Evolutionary conservation across 2,113 vertebrate genomes (phyloP), one percentile per base, ranked within the genome.

Genomic region (Gnathonemus echidnorhynchus): DNA sequence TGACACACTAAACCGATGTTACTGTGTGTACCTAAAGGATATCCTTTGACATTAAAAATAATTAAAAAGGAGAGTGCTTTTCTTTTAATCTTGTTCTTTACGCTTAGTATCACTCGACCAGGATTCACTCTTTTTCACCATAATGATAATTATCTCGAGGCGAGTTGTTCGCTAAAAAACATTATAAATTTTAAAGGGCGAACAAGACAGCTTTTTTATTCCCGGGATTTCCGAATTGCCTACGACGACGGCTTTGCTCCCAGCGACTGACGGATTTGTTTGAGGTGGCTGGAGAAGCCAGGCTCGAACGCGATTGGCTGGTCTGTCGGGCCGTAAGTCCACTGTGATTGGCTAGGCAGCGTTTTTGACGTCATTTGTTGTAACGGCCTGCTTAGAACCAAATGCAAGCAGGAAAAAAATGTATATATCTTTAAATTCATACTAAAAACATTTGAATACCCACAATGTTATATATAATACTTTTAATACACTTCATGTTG

Each of bases 301-400:
- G 46, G 62, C 45, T 52, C 85, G 62, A 24, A 87, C 56, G 50
- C 84, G 58, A 94, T 94, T 93, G 93, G 92, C 58, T 90, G 52
- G 31, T 74, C 39, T 90, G 92, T 88, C 89, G 8, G 89, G 92
- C 87, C 90, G 35, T 0, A 13, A 74, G 17, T 10, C 84, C 62
- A 66, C 90, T 77, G 5, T 39, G 91, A 95, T 94, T 95, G 94
- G 95, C 89, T 91, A 89, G 31, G 53, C 17, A 53, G 88, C 66
- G 91, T 45, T 90, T 53, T 39, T 89, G 88, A 95, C 94, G 95
- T 95, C 95, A 95, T 93, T 94, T 94, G 94, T 94, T 95, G 94
- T 93, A 92, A 88, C 91, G 93, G 92, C 86, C 88, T 89, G 88
- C 89, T 56, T 5, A 84, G 50, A 89, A 42, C 83, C 21, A 85